Evolutionary conservation across 2,888 invertebrate species (phyloP), one percentile per base, ranked within the genome.

Genomic region (Embidobia sp.): DNA sequence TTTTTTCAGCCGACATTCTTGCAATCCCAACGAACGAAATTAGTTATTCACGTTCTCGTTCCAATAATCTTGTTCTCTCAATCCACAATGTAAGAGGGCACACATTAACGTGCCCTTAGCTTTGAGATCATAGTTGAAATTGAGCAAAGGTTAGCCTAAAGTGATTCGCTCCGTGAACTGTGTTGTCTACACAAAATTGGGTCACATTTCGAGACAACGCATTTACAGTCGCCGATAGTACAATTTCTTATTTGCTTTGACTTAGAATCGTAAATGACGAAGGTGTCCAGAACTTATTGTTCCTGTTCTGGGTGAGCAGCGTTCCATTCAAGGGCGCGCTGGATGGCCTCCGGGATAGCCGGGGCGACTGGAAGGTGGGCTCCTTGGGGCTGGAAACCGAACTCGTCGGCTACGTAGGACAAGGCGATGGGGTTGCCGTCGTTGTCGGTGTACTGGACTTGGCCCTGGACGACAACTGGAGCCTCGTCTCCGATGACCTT

Each of bases 301-400:
- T 70, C 70, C n/a, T 82, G 73, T 18, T 79, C 79, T 29, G 85
- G 86, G 61, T 86, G 86, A n/a, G 83, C 81, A 0, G 83, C 84
- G 64, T 82, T 86, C 79, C 84, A 85, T 13, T 84, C 87, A 40
- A 90, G 85, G 8, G 90, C 88, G 61, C 83, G 83, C 22, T 85
- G 84, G 75, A 90, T 90, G 55, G 85, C 87, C 18, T 83, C 82
- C 11, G 90, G 90, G 51, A 90, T 86, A 22, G 84, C 80, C 44
- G 83, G 88, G 2, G 90, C 82, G 2, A 87, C 84, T 10, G 90
- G 90, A n/a, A 90, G 81, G 75, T 90, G 90, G 46, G 82, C 87
- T 13, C 90, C 93, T 87, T 91, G 89, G 35, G 94, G 92, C 76
- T 92, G 93, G 91, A 93, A 94, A 73, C 94, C 94, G 80, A 93